Evolutionary conservation across 2,888 invertebrate species (phyloP).

Genomic region (Archips xylosteana): DNA sequence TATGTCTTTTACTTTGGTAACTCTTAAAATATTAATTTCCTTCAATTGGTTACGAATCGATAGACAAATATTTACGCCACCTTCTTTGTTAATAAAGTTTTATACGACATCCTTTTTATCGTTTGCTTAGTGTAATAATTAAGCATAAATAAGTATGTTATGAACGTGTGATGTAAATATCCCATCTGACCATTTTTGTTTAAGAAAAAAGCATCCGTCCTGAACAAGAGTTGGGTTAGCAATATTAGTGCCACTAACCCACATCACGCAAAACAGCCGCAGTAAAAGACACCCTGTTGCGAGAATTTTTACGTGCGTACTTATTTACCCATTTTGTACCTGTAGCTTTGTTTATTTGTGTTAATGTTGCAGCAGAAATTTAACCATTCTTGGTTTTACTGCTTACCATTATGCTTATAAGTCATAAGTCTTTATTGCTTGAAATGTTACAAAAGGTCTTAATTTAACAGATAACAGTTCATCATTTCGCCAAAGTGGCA

Average conservation of each 20-base stretch:
- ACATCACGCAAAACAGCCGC: conserved; percentile 1
- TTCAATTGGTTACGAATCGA: not conserved
- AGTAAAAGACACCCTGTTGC: not conserved
- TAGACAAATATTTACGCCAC: not conserved
- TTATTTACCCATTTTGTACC: not conserved
- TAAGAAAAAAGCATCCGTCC: conserved; percentile 3
- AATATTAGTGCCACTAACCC: conserved; percentile 6
- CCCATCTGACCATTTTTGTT: not conserved
- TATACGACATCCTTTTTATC: no score
- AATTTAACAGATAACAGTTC: no score
- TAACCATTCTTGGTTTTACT: not conserved
- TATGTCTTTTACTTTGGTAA: conserved; percentile 9
- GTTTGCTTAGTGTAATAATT: no score
- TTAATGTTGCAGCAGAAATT: not conserved
- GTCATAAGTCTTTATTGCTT: no score
- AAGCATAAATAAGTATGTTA: not conserved
- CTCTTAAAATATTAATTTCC: not conserved
- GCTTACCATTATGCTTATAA: no score
- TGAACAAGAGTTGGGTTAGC: conserved; percentile 10
- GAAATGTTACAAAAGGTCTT: no score
- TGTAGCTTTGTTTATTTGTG: not conserved
- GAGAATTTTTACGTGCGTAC: not conserved
- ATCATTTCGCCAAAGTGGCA: no score
- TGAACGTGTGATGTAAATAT: not conserved
- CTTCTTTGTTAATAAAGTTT: not conserved